phyloP scores from a whole-genome alignment of 2,888 invertebrate species.

The Acanthosoma haemorrhoidale region DNA sequence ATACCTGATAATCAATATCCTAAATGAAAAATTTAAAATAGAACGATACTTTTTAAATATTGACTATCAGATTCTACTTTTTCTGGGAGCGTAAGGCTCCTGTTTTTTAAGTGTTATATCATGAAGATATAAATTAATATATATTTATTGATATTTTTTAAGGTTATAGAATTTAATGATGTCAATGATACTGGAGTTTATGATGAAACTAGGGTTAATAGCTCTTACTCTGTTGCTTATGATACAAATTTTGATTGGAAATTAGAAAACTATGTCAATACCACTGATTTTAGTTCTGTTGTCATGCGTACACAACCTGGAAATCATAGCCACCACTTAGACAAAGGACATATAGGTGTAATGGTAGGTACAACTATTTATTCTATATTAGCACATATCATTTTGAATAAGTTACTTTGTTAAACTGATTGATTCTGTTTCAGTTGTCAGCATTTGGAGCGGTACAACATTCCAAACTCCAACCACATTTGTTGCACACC shows the following conservation, averaged over 20 bases:
- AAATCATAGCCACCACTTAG: neutral
- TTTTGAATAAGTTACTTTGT: conserved; percentile 26
- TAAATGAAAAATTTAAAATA: too few species aligned
- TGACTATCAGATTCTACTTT: too few species aligned
- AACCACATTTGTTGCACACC: conserved; percentile 62
- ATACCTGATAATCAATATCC: too few species aligned
- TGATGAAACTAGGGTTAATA: conserved; percentile 42
- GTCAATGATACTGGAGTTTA: conserved; percentile 50
- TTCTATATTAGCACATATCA: neutral
- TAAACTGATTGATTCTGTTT: conserved; percentile 32
- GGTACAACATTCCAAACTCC: conserved; percentile 50
- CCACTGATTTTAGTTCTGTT: conserved; percentile 46
- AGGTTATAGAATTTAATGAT: conserved; percentile 60
- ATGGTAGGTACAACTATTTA: conserved; percentile 41
- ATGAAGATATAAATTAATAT: neutral
- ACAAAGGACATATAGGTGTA: conserved; percentile 43
- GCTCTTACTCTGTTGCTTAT: conserved; percentile 45
- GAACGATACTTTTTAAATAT: too few species aligned
- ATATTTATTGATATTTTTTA: conserved; percentile 33
- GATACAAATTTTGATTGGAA: conserved; percentile 48
- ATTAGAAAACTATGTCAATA: conserved; percentile 43
- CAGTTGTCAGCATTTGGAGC: conserved; percentile 54
- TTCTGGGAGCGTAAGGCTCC: too few species aligned
- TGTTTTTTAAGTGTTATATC: too few species aligned
- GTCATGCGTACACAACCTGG: conserved; percentile 43